Evolutionary conservation across 2,888 invertebrate genomes (phyloP).

Genomic region (Bembecia ichneumoniformis): DNA sequence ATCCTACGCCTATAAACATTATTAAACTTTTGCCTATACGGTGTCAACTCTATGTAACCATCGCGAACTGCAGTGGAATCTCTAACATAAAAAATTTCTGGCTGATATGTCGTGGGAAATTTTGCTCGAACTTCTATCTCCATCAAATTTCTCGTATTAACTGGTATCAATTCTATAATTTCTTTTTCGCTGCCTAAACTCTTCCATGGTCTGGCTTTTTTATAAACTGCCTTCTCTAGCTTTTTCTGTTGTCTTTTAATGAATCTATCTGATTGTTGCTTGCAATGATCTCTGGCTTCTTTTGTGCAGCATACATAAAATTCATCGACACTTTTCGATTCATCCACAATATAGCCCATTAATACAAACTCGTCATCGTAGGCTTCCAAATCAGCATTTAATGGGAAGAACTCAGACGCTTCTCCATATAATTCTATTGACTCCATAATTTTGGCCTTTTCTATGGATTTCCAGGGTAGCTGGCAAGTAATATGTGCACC

Average conservation of each 20-base stretch:
- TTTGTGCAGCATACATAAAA: constrained; percentile 78
- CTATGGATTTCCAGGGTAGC: constrained; percentile 79
- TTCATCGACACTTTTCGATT: constrained; percentile 74
- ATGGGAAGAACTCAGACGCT: constrained; percentile 48
- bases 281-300: constrained; percentile 68
- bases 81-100: constrained; percentile 65
- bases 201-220: constrained; percentile 71
- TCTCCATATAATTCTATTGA: constrained; percentile 72
- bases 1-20: constrained; percentile 72
- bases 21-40: constrained; percentile 69
- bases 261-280: constrained; percentile 59
- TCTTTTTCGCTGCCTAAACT: constrained; percentile 77
- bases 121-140: constrained; percentile 78
- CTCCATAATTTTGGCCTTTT: constrained; percentile 74
- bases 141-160: constrained; percentile 71
- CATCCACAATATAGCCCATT: constrained; percentile 78
- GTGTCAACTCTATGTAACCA: constrained; percentile 77
- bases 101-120: constrained; percentile 66
- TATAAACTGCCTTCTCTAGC: constrained; percentile 70
- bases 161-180: constrained; percentile 66
- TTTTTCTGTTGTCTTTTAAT: constrained; percentile 72
- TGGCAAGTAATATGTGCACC: constrained; percentile 80
- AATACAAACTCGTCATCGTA: constrained; percentile 61
- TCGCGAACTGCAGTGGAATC: constrained; percentile 74
- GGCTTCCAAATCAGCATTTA: constrained; percentile 46